phyloP scores from a whole-genome alignment of 2,113 vertebrate species.

The Axis porcinus region DNA sequence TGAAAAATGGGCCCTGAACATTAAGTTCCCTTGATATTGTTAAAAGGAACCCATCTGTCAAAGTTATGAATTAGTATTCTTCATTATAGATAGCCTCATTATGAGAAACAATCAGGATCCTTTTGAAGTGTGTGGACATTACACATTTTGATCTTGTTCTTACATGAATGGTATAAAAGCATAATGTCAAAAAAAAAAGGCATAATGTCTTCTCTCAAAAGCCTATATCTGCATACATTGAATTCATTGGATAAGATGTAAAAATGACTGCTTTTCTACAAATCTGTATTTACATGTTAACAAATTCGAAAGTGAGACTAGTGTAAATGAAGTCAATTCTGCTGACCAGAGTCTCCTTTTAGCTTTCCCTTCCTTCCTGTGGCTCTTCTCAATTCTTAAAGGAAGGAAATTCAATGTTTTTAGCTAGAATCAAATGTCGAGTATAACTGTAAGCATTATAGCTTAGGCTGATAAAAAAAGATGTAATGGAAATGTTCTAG shows the following conservation, averaged over 20 bases:
- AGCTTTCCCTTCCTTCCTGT: not conserved
- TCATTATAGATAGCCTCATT: not conserved
- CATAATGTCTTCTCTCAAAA: constrained; percentile 7
- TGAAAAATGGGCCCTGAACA: not conserved
- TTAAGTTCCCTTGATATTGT: not conserved
- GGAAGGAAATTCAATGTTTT: not conserved
- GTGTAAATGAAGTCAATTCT: not conserved
- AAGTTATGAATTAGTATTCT: not conserved
- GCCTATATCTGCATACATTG: not conserved
- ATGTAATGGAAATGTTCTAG: not conserved
- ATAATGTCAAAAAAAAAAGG: not conserved
- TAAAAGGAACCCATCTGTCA: not conserved
- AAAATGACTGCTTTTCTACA: not conserved
- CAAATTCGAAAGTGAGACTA: constrained; percentile 15
- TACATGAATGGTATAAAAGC: not conserved
- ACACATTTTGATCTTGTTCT: not conserved
- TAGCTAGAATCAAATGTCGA: not conserved
- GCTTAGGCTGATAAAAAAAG: not conserved
- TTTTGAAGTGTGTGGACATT: not conserved
- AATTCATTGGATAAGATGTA: not conserved
- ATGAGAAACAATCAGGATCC: not conserved
- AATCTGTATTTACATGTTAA: not conserved
- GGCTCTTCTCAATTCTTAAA: not conserved
- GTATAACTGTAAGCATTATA: not conserved
- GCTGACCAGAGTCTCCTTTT: not conserved